These are phyloP conservation scores for Scaptomyza polygonia DNA, from an alignment of 2,888 invertebrate genomes.

Conservation along the genomic window DNA sequence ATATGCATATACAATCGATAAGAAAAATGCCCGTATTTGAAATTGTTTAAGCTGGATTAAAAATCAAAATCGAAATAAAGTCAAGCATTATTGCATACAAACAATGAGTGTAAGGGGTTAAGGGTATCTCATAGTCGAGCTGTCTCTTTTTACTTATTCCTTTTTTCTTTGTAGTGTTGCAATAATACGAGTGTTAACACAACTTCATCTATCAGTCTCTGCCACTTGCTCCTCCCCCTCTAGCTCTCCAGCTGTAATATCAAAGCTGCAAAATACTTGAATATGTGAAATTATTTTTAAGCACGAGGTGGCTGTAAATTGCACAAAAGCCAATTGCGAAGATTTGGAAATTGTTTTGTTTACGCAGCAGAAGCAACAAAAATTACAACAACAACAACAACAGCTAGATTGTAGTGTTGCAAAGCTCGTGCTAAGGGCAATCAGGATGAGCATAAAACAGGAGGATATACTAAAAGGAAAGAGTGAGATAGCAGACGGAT, in stretches of 20 bases:
- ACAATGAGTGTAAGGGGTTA: too few relatives aligned
- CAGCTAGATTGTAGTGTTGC: slow-evolving; percentile 20
- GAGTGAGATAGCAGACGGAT: slow-evolving; percentile 17
- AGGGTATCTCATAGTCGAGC: too few relatives aligned
- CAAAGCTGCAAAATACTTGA: slow-evolving; percentile 43
- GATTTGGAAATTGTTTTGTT: slow-evolving; percentile 74
- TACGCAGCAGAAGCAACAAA: slow-evolving; percentile 18
- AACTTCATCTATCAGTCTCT: background rate
- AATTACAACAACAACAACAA: slow-evolving; percentile 1
- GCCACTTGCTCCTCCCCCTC: background rate
- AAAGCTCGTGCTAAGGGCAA: slow-evolving; percentile 10
- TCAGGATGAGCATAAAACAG: slow-evolving; percentile 43
- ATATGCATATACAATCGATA: too few relatives aligned
- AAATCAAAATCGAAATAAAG: too few relatives aligned
- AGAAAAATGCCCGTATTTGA: too few relatives aligned
- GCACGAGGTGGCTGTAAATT: slow-evolving; percentile 69
- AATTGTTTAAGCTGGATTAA: too few relatives aligned
- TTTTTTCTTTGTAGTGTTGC: background rate
- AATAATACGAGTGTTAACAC: slow-evolving; percentile 1
- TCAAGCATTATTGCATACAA: too few relatives aligned
- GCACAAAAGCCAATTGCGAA: slow-evolving; percentile 70
- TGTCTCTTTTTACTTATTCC: too few relatives aligned
- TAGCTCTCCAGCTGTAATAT: slow-evolving; percentile 21
- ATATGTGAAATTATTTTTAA: slow-evolving; percentile 69
- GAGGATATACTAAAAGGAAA: slow-evolving; percentile 2